Percentiles rank a stretch among this genome's conserved stretches.
These are phyloP conservation scores for Muscicapa comitata DNA, from an alignment of 2,797 vertebrate species.

Conservation along the genomic window DNA sequence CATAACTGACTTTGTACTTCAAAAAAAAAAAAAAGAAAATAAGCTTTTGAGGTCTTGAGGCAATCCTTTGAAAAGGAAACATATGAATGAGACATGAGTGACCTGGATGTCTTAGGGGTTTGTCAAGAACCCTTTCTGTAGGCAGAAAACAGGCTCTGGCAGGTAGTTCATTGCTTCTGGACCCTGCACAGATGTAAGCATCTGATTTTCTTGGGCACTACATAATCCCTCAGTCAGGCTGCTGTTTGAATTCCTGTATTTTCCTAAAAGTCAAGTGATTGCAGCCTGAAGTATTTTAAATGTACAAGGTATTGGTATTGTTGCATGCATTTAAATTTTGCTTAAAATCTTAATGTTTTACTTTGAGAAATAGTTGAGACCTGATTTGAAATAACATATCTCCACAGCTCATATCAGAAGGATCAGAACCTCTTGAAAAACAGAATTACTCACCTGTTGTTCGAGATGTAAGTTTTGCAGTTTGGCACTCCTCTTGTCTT, in stretches of 20 bases:
- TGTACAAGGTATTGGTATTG: neutral
- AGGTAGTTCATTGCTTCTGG: neutral
- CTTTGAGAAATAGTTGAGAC: neutral
- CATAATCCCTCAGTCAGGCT: neutral
- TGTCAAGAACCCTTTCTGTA: neutral
- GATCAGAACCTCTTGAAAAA: slow-evolving; percentile 83
- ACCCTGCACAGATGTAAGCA: neutral
- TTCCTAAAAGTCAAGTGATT: neutral
- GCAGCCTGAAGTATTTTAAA: neutral
- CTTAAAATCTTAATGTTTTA: neutral
- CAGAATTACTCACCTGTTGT: slow-evolving; percentile 91
- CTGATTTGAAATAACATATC: slow-evolving; percentile 19
- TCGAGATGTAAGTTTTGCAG: slow-evolving; percentile 84
- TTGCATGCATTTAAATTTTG: neutral
- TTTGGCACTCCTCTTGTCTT: neutral
- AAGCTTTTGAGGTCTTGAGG: neutral
- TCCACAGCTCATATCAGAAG: slow-evolving; percentile 87
- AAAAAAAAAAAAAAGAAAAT: neutral
- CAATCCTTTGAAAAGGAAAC: neutral
- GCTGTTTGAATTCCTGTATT: neutral
- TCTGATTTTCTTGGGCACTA: neutral
- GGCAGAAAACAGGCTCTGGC: neutral
- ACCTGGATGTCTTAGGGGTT: neutral
- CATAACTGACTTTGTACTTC: neutral
- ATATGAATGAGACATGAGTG: neutral